A percentile compares a stretch with the other conserved stretches of the same genome.
These are phyloP conservation scores for Prionailurus bengalensis DNA, from an alignment of 2,113 vertebrate genomes.

Conservation along the genomic window DNA sequence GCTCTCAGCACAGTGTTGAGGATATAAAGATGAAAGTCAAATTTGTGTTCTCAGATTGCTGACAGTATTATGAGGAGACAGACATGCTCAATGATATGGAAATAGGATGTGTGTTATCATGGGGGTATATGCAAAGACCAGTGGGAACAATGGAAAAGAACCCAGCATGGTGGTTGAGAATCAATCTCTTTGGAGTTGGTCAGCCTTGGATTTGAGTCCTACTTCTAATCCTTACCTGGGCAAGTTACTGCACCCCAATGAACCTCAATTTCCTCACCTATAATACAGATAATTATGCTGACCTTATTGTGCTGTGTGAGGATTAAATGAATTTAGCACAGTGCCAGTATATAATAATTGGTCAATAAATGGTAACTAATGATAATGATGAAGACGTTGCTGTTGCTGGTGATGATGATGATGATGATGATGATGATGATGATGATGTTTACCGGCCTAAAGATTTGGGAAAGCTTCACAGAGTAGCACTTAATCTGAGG, in stretches of 20 bases:
- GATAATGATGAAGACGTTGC: background rate
- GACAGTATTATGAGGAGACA: background rate
- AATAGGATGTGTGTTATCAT: background rate
- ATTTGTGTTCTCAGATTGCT: background rate
- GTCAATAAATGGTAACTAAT: background rate
- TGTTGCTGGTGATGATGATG: background rate
- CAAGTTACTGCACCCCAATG: background rate
- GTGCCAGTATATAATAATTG: background rate
- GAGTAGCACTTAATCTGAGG: background rate
- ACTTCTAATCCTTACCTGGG: background rate
- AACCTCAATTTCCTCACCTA: background rate
- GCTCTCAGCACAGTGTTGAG: conserved; percentile 1
- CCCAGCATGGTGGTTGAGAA: background rate
- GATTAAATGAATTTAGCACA: background rate
- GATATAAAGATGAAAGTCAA: background rate
- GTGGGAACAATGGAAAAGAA: background rate
- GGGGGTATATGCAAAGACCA: background rate
- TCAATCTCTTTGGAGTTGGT: background rate
- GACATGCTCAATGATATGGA: background rate
- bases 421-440: background rate
- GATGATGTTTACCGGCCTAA: background rate
- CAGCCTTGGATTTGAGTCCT: background rate
- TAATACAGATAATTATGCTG: background rate
- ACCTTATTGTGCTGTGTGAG: background rate
- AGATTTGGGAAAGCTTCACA: background rate